These are phyloP conservation scores for Psilopsiagon aymara DNA, from an alignment of 2,113 vertebrate species.

Conservation along the genomic window DNA sequence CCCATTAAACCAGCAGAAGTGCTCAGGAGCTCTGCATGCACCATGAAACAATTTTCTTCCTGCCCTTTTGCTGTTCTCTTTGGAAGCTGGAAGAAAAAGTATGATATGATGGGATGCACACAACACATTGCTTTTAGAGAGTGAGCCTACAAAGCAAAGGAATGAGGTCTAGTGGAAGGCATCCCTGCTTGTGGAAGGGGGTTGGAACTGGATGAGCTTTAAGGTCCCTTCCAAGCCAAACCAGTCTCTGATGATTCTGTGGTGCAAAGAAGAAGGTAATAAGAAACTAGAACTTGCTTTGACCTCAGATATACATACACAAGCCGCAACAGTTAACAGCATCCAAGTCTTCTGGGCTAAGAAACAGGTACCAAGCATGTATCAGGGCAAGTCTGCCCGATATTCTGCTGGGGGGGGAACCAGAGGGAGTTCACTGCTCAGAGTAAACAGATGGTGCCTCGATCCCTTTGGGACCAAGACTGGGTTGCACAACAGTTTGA, in stretches of 20 bases:
- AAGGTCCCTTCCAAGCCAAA: background rate
- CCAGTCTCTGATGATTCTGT: background rate
- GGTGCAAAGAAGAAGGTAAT: background rate
- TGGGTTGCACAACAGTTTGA: background rate
- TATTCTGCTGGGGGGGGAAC: background rate
- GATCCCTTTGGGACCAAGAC: accelerated
- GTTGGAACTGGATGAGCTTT: background rate
- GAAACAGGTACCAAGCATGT: background rate
- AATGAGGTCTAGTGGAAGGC: background rate
- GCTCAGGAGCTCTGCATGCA: background rate
- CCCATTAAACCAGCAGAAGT: background rate
- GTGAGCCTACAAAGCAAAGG: background rate
- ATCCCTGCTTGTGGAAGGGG: background rate
- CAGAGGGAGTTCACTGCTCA: background rate
- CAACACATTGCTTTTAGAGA: background rate
- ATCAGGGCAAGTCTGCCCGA: background rate
- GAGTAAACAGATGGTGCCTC: background rate
- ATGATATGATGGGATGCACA: background rate
- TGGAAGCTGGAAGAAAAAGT: background rate
- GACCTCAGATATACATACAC: background rate
- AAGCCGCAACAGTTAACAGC: background rate
- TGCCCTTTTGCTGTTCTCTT: background rate
- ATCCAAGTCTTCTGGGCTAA: background rate
- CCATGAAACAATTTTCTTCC: background rate
- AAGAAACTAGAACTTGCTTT: background rate